Percentiles rank a stretch among this genome's conserved stretches.
Conservation (phyloP, 2,113 vertebrate species). For the Caranx melampygus region DNA sequence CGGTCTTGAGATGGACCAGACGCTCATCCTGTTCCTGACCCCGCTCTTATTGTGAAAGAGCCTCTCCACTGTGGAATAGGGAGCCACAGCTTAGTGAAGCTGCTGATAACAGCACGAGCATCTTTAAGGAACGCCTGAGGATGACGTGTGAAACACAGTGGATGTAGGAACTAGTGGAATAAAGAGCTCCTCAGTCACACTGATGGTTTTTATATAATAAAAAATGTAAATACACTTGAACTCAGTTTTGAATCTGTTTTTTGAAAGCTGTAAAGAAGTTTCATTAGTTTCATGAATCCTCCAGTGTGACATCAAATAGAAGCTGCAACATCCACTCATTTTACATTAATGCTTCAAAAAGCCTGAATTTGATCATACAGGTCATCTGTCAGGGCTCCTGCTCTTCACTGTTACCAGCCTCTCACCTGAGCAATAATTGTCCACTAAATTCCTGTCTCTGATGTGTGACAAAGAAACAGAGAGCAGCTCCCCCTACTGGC, state of each 20-base stretch:
- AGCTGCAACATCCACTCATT: no score
- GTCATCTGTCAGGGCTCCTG: neutral
- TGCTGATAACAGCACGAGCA: neutral
- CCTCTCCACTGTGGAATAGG: neutral
- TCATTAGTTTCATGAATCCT: no score
- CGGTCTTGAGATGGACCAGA: constrained; percentile 51
- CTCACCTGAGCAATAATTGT: neutral
- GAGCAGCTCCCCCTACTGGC: neutral
- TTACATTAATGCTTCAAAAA: no score
- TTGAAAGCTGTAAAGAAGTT: no score
- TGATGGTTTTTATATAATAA: no score
- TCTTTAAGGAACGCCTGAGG: neutral
- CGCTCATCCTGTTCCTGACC: neutral
- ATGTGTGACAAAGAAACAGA: neutral
- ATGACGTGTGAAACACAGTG: neutral
- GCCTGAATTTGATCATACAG: no score
- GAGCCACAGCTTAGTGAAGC: neutral
- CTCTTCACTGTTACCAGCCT: no score
- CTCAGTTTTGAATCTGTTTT: neutral
- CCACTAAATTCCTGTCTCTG: neutral
- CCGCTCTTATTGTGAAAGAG: constrained; percentile 60
- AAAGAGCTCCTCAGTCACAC: neutral
- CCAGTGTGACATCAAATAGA: no score
- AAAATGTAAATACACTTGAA: neutral
- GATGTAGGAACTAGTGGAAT: neutral